Base-by-base conservation (phyloP, 2,888 invertebrate species). In the Plemyria rubiginata region DNA sequence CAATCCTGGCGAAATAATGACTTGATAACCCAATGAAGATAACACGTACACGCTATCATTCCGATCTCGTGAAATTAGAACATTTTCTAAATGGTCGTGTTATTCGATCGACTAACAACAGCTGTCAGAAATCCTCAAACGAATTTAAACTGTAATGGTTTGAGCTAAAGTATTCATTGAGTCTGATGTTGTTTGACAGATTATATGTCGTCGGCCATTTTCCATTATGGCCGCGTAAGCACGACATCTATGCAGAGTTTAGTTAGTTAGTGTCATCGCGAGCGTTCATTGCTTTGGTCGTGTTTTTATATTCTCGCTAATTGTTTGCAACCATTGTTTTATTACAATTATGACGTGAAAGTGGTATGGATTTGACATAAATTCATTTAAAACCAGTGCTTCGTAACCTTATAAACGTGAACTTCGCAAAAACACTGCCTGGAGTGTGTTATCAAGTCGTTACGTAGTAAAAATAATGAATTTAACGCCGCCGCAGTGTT, bases 231-330 rank as follows among this genome's bases (percentile, higher is more conserved):
- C 87, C 73, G 88, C 83, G 79, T 77, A 75, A 78, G 82, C 71
- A 86, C 90, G 90, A 88, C 91, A 91, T 90, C 90, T 90, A 87
- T 86, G 80, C 74, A 67, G 72, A 84, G 76, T 88, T 90, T 87
- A 90, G 90, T 90, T 88, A 51, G 53, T 63, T 88, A 91, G 91
- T 90, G 88, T 89, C 88, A 90, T 84, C 85, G 86, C 84, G 84
- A 84, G 79, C 88, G 82, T 82, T 84, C 78, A 68, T 75, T 72
- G 79, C 69, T 80, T 65, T 75, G 79, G 86, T 82, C 79, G 86
- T 80, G 80, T 74, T 72, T 74, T 72, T 74, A 70, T 68, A 71
- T 70, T 72, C 66, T 61, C 65, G 70, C 69, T 74, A 71, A 69
- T 76, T 89, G 87, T 90, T 90, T 90, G 86, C 82, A 83, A 87